Base-by-base conservation (phyloP, 1,140 invertebrate species). In the Andrena cerasifolii region DNA sequence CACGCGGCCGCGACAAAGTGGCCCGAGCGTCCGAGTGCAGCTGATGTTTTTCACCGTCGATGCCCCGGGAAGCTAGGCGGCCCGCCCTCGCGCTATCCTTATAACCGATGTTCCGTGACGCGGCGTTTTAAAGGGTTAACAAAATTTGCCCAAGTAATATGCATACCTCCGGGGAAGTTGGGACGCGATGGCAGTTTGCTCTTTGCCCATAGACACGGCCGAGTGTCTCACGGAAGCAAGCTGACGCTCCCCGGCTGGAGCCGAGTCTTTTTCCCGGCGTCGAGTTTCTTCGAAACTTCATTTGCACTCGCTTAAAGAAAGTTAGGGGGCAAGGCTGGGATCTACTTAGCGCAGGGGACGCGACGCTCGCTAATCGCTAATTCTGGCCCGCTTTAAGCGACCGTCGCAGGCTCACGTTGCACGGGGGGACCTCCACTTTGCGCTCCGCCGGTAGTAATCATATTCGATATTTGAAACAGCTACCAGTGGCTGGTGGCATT, bases 261-360 rank as follows among this genome's bases (percentile, higher is more conserved):
- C 61, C 53, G 10, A 0, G 14, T n/a, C 14, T 12, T 53, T 70
- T 76, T 76, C 21, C 58, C 2, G n/a, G n/a, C n/a, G n/a, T n/a
- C 58, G 36, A 79, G 71, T 79, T 79, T 79, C n/a, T 58, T 74
- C 24, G 54, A 71, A 77, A 77, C 74, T 77, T 77, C 66, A 36
- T 77, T 77, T 77, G 33, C 65, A 28, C 65, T 61, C 45, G 74
- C 36, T 59, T 53, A 53, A 61, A 33, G n/a, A 61, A 77, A 77
- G 43, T 77, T 43, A 21, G 24, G 24, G 5, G 43, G 24, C 36
- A 71, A 77, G 36, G 28, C 18, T 31, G 61, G 16, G 2, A n/a
- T 45, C 56, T 21, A 43, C 61, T 63, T 45, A 45, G 40, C 61
- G 1, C 8, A 7, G 40, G 16, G 21, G 43, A 49, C 62, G n/a